These are phyloP conservation scores for Rallus crepitans DNA, from an alignment of 2,797 vertebrate species.

Conservation along the genomic window DNA sequence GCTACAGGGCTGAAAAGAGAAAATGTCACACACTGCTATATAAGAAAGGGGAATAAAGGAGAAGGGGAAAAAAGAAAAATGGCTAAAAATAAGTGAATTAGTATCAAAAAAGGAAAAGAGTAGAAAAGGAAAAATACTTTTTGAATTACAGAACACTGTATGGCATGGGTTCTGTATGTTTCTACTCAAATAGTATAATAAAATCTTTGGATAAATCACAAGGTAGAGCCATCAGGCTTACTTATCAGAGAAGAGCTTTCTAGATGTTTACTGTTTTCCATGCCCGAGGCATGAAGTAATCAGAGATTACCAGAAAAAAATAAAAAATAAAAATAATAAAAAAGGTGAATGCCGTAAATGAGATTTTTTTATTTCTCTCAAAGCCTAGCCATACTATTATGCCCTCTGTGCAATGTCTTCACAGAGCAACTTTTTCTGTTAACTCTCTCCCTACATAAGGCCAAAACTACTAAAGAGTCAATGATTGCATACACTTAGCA, in stretches of 20 bases:
- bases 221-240: neutral
- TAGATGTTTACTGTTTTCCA: neutral
- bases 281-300: neutral
- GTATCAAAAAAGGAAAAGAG: neutral
- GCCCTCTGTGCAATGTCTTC: neutral
- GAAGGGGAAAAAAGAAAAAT: neutral
- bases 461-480: neutral
- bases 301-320: neutral
- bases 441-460: neutral
- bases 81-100: neutral
- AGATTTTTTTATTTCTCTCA: neutral
- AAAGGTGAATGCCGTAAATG: neutral
- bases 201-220: neutral
- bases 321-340: too few species aligned
- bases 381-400: neutral
- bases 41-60: neutral
- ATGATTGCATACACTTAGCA: neutral
- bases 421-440: neutral
- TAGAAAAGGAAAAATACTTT: neutral
- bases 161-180: neutral
- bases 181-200: neutral
- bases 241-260: neutral
- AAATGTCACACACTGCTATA: too few species aligned
- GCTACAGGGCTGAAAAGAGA: neutral
- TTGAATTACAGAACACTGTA: neutral